Base-by-base conservation (phyloP, 2,797 vertebrate genomes). In the Astyanax mexicanus region DNA sequence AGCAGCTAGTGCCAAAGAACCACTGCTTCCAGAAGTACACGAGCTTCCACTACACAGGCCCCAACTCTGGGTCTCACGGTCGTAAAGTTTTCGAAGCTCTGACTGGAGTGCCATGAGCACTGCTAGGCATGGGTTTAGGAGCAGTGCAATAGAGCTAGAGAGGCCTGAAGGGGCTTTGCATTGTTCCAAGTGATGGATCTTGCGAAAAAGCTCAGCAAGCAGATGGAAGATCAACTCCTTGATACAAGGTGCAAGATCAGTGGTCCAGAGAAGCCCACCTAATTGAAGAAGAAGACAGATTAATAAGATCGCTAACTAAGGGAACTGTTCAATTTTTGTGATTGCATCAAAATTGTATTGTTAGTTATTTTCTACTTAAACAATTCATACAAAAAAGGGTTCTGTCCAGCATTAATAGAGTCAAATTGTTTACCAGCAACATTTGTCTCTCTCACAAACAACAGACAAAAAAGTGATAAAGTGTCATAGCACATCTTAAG, bases 181-280 rank as follows among this genome's bases (percentile, higher is more conserved):
- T 86, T 98, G 96, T 86, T 99, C 97, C 80, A 99, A 90, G 10
- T 84, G 87, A 54, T 99, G 96, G 69, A 98, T 94, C n/a, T 98
- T 97, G 21, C 97, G 95, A 77, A 99, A 91, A 70, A 99, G 90
- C 85, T 99, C 98, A 0, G 97, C 96, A 80, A 99, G 77, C 78
- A 98, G 91, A 64, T 99, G 98, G 86, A 99, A 99, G 25, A 94
- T 87, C 9, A 98, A 90, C 78, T 99, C 98, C 86, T 99, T 99
- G 86, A 99, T 95, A 1, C 94, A 94, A 0, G 96, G 95, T 0
- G 98, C 95, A 89, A 96, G 91, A 91, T 98, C 97, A 0, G 97
- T 98, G 12, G 95, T 97, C 98, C 98, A 99, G 60, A 99, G 92
- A 81, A 99, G 94, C 75, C 96, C 96, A 44, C 96, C 98, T 99